Conservation (phyloP, 2,797 vertebrate genomes). For the Bradypodion pumilum region DNA sequence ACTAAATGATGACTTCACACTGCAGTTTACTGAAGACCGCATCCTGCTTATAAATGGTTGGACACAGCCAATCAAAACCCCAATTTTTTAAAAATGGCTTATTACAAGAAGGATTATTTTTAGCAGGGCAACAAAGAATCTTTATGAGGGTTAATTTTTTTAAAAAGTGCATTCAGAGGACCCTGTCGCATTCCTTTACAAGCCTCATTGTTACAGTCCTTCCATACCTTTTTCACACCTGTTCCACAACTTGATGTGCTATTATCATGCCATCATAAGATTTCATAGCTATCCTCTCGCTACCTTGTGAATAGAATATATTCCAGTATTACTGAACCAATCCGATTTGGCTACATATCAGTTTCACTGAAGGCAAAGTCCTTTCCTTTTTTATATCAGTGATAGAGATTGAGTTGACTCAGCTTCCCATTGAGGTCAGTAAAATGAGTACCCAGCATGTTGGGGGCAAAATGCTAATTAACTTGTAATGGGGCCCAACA, state of each 20-base stretch:
- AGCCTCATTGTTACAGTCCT: not conserved
- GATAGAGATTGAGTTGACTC: too few species aligned
- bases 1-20: slow-evolving; percentile 40
- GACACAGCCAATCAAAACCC: slow-evolving; percentile 30
- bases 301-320: not conserved
- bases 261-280: not conserved
- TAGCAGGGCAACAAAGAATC: not conserved
- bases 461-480: too few species aligned
- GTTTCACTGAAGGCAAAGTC: not conserved
- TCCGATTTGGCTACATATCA: not conserved
- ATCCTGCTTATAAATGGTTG: slow-evolving; percentile 21
- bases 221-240: not conserved
- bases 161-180: not conserved
- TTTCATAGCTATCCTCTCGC: not conserved
- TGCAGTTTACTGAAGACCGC: slow-evolving; percentile 35
- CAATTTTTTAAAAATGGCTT: not conserved
- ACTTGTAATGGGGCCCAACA: too few species aligned
- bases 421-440: too few species aligned
- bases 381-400: not conserved
- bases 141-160: slow-evolving; percentile 4
- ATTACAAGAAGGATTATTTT: slow-evolving; percentile 52
- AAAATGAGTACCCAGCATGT: too few species aligned
- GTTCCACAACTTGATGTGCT: not conserved
- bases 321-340: not conserved
- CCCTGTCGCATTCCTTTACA: not conserved